phyloP scores from a whole-genome alignment of 2,888 invertebrate species.

The Ceraclea dissimilis region DNA sequence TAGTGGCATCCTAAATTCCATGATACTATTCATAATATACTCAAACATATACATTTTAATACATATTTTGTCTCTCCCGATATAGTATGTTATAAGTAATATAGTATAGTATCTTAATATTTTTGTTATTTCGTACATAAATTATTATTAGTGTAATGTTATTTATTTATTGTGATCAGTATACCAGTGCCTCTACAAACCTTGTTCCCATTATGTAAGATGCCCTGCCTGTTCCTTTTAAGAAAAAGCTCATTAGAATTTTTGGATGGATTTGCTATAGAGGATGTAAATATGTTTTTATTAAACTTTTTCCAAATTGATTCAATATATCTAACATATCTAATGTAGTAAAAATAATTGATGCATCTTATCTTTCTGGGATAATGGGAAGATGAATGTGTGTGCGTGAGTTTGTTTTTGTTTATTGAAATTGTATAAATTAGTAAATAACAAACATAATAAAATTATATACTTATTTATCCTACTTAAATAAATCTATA shows the following conservation, averaged over 20 bases:
- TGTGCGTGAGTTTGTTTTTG: neutral
- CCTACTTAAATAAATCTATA: neutral
- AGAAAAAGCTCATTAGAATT: neutral
- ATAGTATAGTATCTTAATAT: neutral
- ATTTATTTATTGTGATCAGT: conserved; percentile 11
- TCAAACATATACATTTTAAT: no score
- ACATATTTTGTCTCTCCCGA: no score
- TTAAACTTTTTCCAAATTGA: no score
- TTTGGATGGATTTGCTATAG: no score
- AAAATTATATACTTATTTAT: neutral
- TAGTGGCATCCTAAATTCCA: no score
- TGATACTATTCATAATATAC: no score
- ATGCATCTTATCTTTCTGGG: neutral
- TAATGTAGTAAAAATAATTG: no score
- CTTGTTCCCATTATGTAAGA: conserved; percentile 1
- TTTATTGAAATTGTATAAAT: no score
- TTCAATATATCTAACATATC: no score
- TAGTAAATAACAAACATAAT: neutral
- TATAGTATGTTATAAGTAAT: no score
- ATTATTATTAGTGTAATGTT: neutral
- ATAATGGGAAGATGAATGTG: neutral
- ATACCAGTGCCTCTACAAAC: conserved; percentile 14
- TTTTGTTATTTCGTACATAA: neutral
- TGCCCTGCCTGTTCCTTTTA: neutral
- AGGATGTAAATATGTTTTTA: no score